Evolutionary conservation across 2,888 invertebrate genomes (phyloP).

Genomic region (Polydesmus complanatus): DNA sequence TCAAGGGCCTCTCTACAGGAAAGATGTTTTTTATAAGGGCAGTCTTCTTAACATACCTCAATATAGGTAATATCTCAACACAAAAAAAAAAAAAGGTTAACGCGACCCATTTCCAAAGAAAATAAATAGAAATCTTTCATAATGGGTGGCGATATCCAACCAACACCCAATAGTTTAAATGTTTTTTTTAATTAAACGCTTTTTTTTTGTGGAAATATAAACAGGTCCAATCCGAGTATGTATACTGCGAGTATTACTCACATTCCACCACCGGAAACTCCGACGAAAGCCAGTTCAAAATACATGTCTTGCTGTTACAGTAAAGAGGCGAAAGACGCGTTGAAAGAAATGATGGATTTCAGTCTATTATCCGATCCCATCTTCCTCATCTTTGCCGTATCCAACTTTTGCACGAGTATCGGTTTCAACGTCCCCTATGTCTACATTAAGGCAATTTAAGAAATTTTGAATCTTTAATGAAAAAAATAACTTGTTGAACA

Average conservation of each 20-base stretch:
- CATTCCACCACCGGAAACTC: slow-evolving; percentile 22
- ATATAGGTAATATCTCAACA: slow-evolving; percentile 29
- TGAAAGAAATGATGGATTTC: slow-evolving; percentile 72
- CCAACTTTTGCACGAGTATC: slow-evolving; percentile 89
- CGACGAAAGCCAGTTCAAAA: slow-evolving; percentile 15
- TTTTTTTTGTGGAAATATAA: not conserved
- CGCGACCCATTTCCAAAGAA: no score
- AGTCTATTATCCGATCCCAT: slow-evolving; percentile 67
- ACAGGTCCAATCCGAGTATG: slow-evolving; percentile 27
- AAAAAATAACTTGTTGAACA: not conserved
- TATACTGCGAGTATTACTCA: slow-evolving; percentile 30
- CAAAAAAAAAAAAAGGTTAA: no score
- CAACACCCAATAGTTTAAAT: no score
- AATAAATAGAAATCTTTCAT: no score
- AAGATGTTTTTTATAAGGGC: slow-evolving; percentile 80
- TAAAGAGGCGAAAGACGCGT: slow-evolving; percentile 52
- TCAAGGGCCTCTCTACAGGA: slow-evolving; percentile 63
- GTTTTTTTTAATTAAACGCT: no score
- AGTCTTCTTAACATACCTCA: slow-evolving; percentile 44
- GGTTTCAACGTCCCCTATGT: slow-evolving; percentile 90
- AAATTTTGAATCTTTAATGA: not conserved
- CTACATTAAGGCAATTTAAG: slow-evolving; percentile 48
- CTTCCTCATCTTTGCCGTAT: slow-evolving; percentile 76
- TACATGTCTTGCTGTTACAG: slow-evolving; percentile 37
- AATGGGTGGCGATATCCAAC: no score